Evolutionary conservation across 2,113 vertebrate genomes (phyloP).

Genomic region (Colaptes auratus): DNA sequence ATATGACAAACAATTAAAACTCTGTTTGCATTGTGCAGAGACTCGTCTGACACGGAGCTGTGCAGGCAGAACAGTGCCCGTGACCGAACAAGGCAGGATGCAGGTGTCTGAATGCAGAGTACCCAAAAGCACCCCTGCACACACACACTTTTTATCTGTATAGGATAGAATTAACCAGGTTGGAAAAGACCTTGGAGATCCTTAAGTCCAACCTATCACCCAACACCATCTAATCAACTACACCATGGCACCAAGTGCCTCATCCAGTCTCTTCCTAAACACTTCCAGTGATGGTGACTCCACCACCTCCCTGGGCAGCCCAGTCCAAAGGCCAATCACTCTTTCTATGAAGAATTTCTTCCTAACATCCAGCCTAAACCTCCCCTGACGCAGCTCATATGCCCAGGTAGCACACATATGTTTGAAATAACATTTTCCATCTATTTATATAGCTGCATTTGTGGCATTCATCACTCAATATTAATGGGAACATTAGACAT

Average conservation of each 20-base stretch:
- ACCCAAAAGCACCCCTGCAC: not conserved
- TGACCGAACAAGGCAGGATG: not conserved
- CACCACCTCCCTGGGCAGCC: no score
- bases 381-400: not conserved
- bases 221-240: no score
- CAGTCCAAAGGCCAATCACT: no score
- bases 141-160: not conserved
- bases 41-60: accelerated
- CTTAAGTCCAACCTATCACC: no score
- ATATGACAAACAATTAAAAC: not conserved
- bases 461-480: not conserved
- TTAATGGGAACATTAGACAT: not conserved
- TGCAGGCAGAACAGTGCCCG: not conserved
- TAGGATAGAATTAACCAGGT: no score
- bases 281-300: no score
- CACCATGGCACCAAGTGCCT: no score
- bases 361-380: no score
- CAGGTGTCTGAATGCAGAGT: accelerated
- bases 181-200: no score
- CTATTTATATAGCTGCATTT: not conserved
- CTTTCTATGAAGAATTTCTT: no score
- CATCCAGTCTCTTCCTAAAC: no score
- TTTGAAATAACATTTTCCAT: not conserved
- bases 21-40: not conserved
- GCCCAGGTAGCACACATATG: not conserved